Base-by-base conservation (phyloP, 2,888 invertebrate species). In the Zootermopsis nevadensis region DNA sequence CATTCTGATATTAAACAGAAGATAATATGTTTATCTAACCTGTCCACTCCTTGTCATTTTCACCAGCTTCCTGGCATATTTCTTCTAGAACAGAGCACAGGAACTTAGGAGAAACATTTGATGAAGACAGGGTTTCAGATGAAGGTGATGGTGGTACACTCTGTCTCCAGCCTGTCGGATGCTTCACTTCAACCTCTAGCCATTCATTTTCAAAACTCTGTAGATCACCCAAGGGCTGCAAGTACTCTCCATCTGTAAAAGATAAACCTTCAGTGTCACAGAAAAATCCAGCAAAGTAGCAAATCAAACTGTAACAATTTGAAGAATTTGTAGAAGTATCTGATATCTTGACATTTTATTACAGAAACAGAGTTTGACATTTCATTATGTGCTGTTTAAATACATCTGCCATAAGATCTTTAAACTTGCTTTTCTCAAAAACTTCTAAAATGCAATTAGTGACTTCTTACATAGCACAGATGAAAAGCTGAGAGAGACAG, bases 161-260 rank as follows among this genome's bases (percentile, higher is more conserved):
- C 48, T 84, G 80, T 33, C 81, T 81, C 90, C 85, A 92, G 89
- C 83, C 92, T 89, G 85, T 93, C 88, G 0, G 94, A 92, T 0
- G 93, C 91, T 85, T 90, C 33, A 97, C 93, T 88, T 96, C 96
- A 0, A 97, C 95, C 89, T 97, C 97, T 90, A 97, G 93, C 97
- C 97, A 97, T 88, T 97, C 97, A 88, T 97, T 96, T 88, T 96
- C 96, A 88, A 97, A 97, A 86, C 94, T 94, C 88, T 94, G 94
- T 22, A 95, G 90, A 88, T 97, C 96, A 24, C 94, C 94, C 24
- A 94, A 88, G 0, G 95, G 95, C 66, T 84, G 83, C 30, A 81
- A 66, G 80, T 84, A 84, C 77, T 86, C 85, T 38, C 76, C 77
- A 82, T 85, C 86, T 86, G 69, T 22, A 84, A 53, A 0, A 24